Base-by-base conservation (phyloP, 2,888 invertebrate genomes). In the Myopa testacea region DNA sequence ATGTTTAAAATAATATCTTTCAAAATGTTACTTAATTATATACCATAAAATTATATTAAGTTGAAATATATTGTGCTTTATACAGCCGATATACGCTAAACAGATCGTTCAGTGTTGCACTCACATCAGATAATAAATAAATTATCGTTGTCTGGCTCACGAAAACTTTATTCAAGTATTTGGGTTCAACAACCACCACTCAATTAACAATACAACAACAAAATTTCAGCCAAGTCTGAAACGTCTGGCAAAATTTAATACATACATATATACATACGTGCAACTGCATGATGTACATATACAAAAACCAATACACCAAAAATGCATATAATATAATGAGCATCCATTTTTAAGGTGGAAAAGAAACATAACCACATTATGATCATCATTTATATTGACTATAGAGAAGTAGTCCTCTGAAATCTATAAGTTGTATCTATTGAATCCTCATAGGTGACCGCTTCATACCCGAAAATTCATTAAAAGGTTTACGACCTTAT, bases 401-500 rank as follows among this genome's bases (percentile, higher is more conserved):
- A 0, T 34, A 19, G 70, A 14, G 55, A 7, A 34, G 52, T 26
- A 70, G 70, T 55, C 14, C 26, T 50, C 38, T 45, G 3, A 45
- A 19, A 45, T n/a, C 38, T 45, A 38, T 40, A 45, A 62, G 14
- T 10, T 62, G n/a, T 14, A 45, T 19, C 40, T 63, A 52, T 26
- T 75, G 69, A 14, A 38, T 45, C 69, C 60, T 62, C 26, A 73
- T 34, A 73, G 45, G n/a, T 60, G 68, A 37, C 75, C 45, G 45
- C 58, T 65, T 60, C 79, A 79, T 76, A 75, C 78, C 78, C 79
- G 72, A 80, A 78, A 78, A 80, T 80, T 76, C 69, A 77, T 76
- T 63, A 75, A 82, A 80, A 87, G 87, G 87, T 87, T 84, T 84
- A 87, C 87, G 87, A 87, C 87, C 87, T 87, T 85, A 87, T 87